These are phyloP conservation scores for Musca vetustissima DNA, from an alignment of 1,140 invertebrate genomes.

Conservation along the genomic window DNA sequence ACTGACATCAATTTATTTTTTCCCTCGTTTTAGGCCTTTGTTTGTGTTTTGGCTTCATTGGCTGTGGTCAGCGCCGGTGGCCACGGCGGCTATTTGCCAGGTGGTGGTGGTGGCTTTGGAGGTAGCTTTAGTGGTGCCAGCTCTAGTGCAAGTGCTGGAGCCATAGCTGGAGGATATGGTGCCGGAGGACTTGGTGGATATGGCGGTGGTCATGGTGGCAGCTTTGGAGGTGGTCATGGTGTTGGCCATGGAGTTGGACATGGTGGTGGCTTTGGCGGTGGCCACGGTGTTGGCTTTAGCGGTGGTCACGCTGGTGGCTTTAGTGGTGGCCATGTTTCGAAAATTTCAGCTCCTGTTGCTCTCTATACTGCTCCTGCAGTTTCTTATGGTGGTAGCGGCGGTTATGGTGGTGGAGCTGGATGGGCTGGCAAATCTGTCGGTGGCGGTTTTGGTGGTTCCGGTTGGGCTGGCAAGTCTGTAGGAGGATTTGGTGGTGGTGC, in stretches of 20 bases:
- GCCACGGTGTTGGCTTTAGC: conserved; percentile 21
- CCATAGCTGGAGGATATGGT: conserved; percentile 21
- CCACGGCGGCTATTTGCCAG: too few species aligned
- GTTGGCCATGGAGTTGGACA: conserved; percentile 11
- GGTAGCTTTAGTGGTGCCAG: conserved; percentile 34
- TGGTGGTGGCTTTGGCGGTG: not conserved
- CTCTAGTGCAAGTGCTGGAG: conserved; percentile 24
- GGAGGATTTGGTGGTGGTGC: not conserved
- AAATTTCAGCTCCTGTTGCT: too few species aligned
- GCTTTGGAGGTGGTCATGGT: conserved; percentile 29
- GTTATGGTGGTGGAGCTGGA: too few species aligned
- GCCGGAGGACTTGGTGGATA: too few species aligned
- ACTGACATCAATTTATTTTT: too few species aligned
- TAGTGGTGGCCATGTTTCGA: not conserved
- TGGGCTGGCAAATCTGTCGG: not conserved
- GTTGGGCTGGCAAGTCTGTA: not conserved
- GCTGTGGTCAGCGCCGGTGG: too few species aligned
- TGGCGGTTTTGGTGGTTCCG: not conserved
- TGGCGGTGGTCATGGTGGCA: conserved; percentile 12
- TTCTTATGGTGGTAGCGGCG: conserved; percentile 15
- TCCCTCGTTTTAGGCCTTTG: too few species aligned
- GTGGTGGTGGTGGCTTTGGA: conserved; percentile 31
- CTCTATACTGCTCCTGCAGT: not conserved
- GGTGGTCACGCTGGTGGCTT: conserved; percentile 22
- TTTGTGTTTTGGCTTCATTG: too few species aligned